A percentile compares a stretch with the other conserved stretches of the same genome.
Evolutionary conservation across 23 tunicate genomes (phyloP).

Genomic region (Phallusia fumigata): DNA sequence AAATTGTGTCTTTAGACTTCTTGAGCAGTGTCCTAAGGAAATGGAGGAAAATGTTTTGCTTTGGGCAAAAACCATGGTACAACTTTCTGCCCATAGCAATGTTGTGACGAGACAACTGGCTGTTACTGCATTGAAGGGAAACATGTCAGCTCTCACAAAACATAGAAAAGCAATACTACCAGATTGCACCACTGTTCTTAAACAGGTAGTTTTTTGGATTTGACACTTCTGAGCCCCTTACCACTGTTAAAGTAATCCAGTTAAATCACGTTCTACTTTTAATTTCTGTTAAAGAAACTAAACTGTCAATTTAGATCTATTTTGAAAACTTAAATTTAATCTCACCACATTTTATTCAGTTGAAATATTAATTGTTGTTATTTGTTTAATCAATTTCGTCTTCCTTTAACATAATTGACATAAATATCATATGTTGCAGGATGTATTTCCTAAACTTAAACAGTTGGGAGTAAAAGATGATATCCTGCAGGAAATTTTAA

Average conservation of each 20-base stretch:
- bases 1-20: slow-evolving; percentile 40
- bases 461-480: slow-evolving; percentile 8
- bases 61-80: slow-evolving; percentile 23
- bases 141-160: background rate
- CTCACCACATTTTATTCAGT: no score
- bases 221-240: no score
- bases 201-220: background rate
- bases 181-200: slow-evolving; percentile 16
- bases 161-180: slow-evolving; percentile 28
- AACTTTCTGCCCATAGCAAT: slow-evolving; percentile 24
- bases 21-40: slow-evolving; percentile 34
- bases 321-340: no score
- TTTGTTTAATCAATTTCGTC: no score
- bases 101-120: slow-evolving; percentile 10
- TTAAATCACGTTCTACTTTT: no score
- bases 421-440: slow-evolving; percentile 2
- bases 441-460: slow-evolving; percentile 26
- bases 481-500: slow-evolving; percentile 35
- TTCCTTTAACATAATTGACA: background rate
- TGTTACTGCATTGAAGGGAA: slow-evolving; percentile 7
- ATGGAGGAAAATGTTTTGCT: slow-evolving; percentile 22
- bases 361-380: no score
- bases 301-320: no score
- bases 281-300: no score
- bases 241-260: no score